Conservation (phyloP, 2,888 invertebrate genomes). For the Oxystoma pomonae region DNA sequence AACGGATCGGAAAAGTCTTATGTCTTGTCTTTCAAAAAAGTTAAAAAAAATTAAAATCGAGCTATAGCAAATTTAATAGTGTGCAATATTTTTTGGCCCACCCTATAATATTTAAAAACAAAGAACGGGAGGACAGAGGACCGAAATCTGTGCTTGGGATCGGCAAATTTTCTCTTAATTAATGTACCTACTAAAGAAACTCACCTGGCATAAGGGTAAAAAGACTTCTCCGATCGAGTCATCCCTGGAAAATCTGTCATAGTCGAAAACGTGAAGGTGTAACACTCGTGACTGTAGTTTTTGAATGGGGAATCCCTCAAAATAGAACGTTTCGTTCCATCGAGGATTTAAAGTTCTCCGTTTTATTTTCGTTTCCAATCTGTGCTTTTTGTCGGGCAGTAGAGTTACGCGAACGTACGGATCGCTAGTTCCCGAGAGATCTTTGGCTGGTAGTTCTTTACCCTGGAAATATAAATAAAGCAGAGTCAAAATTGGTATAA, state of each 20-base stretch:
- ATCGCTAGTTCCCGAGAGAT: conserved; percentile 87
- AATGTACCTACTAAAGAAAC: too few species aligned
- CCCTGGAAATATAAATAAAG: conserved; percentile 68
- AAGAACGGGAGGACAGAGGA: too few species aligned
- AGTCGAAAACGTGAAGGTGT: conserved; percentile 91
- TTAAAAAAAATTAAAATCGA: too few species aligned
- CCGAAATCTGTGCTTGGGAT: too few species aligned
- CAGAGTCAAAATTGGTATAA: too few species aligned
- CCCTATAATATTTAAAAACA: too few species aligned
- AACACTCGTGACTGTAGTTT: conserved; percentile 88
- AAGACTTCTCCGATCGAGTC: conserved; percentile 94
- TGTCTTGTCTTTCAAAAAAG: too few species aligned
- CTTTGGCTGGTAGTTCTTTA: conserved; percentile 91
- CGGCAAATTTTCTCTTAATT: too few species aligned
- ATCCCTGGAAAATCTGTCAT: conserved; percentile 90
- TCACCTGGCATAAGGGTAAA: conserved; percentile 85
- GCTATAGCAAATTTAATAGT: too few species aligned
- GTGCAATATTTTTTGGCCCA: too few species aligned
- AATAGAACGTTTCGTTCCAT: conserved; percentile 94
- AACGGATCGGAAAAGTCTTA: too few species aligned
- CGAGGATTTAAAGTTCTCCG: conserved; percentile 84
- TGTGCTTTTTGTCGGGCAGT: conserved; percentile 87
- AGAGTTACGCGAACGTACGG: conserved; percentile 88
- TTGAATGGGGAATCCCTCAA: conserved; percentile 91
- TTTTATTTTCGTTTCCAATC: conserved; percentile 90